phyloP scores from a whole-genome alignment of 2,113 vertebrate species.

The Rhinolophus sinicus region DNA sequence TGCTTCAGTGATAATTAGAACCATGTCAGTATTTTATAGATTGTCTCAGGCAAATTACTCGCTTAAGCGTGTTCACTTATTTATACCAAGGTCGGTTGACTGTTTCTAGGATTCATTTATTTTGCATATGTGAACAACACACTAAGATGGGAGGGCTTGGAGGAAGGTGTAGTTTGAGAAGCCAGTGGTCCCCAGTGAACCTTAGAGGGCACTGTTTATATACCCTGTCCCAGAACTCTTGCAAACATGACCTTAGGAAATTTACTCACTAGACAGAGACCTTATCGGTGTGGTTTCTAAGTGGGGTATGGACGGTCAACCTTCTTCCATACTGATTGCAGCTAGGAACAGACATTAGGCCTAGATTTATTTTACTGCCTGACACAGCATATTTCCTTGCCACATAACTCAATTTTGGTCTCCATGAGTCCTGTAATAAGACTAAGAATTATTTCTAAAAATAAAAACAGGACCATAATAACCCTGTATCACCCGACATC shows the following conservation, averaged over 20 bases:
- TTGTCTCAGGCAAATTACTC: background rate
- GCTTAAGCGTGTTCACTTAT: background rate
- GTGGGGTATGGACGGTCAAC: fast-evolving
- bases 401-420: background rate
- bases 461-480: background rate
- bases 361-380: background rate
- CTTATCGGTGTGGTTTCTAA: background rate
- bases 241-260: background rate
- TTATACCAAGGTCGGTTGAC: background rate
- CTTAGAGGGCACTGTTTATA: background rate
- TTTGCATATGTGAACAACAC: background rate
- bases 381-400: background rate
- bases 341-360: background rate
- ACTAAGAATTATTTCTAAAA: slow-evolving; percentile 37
- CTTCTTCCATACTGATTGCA: background rate
- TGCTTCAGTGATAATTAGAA: background rate
- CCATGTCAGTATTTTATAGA: background rate
- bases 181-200: background rate
- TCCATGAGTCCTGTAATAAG: background rate
- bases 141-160: background rate
- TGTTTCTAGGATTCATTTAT: background rate
- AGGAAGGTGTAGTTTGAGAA: background rate
- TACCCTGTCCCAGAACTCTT: background rate
- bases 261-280: background rate
- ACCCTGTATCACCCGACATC: fast-evolving